Conservation (phyloP, 2,888 invertebrate species). For the Eugnorisma glareosa region DNA sequence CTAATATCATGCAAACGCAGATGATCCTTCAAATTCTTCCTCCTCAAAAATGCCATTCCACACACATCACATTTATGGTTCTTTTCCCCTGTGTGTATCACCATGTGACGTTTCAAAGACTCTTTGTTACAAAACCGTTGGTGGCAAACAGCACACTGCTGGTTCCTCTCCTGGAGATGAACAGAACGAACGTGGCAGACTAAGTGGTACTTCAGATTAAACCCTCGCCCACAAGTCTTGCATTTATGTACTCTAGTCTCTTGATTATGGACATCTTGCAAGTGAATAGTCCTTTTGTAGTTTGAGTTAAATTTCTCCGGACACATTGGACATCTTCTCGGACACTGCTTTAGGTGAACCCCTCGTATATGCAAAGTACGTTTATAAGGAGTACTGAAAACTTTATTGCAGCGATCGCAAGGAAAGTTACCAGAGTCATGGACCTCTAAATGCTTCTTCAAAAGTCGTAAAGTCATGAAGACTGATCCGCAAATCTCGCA, state of each 20-base stretch:
- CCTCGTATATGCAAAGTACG: constrained; percentile 83
- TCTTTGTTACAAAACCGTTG: constrained; percentile 90
- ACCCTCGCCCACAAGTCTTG: constrained; percentile 85
- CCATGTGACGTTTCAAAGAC: constrained; percentile 90
- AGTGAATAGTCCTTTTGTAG: constrained; percentile 86
- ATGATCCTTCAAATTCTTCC: constrained; percentile 87
- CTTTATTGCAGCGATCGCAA: constrained; percentile 84
- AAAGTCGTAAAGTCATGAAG: constrained; percentile 85
- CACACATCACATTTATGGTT: constrained; percentile 90
- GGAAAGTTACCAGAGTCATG: constrained; percentile 86
- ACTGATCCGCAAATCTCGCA: constrained; percentile 87
- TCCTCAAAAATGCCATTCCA: constrained; percentile 86
- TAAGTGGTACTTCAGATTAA: constrained; percentile 86
- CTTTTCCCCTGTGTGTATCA: constrained; percentile 90
- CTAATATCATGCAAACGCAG: constrained; percentile 83
- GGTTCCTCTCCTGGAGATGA: constrained; percentile 87
- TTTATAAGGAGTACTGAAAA: constrained; percentile 85
- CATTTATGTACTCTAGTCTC: constrained; percentile 87
- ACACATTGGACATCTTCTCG: constrained; percentile 85
- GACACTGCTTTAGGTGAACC: constrained; percentile 85
- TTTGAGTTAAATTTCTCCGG: constrained; percentile 88
- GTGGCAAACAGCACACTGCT: constrained; percentile 89
- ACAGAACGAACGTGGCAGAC: constrained; percentile 86
- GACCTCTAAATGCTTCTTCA: constrained; percentile 87
- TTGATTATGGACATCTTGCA: constrained; percentile 87